Evolutionary conservation across 2,113 vertebrate genomes (phyloP).

Genomic region (Actinemys pallida): DNA sequence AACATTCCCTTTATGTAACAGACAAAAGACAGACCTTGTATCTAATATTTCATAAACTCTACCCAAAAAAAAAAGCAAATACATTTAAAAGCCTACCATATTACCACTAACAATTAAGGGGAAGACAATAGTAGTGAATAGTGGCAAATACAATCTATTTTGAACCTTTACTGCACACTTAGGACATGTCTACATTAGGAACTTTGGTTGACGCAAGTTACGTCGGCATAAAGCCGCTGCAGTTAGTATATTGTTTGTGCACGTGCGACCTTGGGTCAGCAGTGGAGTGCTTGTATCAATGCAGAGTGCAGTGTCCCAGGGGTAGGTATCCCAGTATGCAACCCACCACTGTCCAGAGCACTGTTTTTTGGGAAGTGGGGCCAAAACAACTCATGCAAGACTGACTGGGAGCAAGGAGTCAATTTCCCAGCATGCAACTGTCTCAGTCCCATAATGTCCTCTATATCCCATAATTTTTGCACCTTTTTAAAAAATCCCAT

Average conservation of each 20-base stretch:
- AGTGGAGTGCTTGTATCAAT: background rate
- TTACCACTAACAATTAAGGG: background rate
- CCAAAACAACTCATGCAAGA: background rate
- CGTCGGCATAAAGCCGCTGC: background rate
- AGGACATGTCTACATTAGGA: background rate
- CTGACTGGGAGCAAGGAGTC: background rate
- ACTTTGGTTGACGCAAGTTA: background rate
- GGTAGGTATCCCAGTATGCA: background rate
- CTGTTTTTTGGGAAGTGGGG: background rate
- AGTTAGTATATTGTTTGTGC: background rate
- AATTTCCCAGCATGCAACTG: background rate
- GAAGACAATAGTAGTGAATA: background rate
- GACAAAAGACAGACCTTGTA: slow-evolving; percentile 27
- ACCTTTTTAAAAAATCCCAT: background rate
- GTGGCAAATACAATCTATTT: background rate
- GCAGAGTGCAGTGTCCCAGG: background rate
- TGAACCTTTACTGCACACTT: background rate
- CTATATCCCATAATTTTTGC: background rate
- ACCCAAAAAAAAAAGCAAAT: slow-evolving; percentile 12
- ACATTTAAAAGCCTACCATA: background rate
- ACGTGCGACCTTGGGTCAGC: background rate
- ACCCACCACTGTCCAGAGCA: background rate
- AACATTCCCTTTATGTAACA: background rate
- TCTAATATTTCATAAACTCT: background rate
- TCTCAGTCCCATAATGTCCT: background rate